Evolutionary conservation across 2,888 invertebrate species (phyloP).

Genomic region (Conus canariensis): DNA sequence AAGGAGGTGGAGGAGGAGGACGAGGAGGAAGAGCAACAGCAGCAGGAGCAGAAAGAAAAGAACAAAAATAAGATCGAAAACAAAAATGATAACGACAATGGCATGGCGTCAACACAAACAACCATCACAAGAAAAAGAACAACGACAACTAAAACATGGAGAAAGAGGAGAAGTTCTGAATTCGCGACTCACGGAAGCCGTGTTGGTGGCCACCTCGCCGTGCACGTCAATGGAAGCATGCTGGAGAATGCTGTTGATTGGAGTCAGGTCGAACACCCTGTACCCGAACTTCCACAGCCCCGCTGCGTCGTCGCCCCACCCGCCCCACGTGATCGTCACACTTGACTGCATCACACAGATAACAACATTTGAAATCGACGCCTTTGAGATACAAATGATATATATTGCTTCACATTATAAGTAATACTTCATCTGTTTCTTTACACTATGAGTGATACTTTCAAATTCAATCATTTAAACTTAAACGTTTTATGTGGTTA

Average conservation of each 20-base stretch:
- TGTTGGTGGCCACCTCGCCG: slow-evolving; percentile 1
- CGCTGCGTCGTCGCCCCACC: slow-evolving; percentile 46
- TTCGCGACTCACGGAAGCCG: slow-evolving; percentile 23
- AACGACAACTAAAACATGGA: neutral
- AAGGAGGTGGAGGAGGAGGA: too few species aligned
- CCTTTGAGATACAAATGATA: too few species aligned
- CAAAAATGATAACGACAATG: neutral
- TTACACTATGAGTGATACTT: too few species aligned
- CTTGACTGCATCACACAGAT: slow-evolving; percentile 26
- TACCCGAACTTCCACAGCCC: slow-evolving; percentile 37
- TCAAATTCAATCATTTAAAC: too few species aligned
- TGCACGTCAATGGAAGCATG: neutral
- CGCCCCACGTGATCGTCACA: slow-evolving; percentile 38
- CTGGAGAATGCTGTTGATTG: slow-evolving; percentile 14
- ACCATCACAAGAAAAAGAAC: neutral
- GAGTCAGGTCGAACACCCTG: slow-evolving; percentile 37
- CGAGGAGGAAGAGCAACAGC: neutral
- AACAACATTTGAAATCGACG: neutral
- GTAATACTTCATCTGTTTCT: too few species aligned
- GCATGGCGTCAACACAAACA: neutral
- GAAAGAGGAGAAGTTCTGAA: neutral
- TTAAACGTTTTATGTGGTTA: too few species aligned
- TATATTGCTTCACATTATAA: neutral
- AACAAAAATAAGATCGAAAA: neutral
- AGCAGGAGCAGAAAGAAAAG: neutral